These are phyloP conservation scores for Parnassius smintheus DNA, from an alignment of 2,888 invertebrate species.

Conservation along the genomic window DNA sequence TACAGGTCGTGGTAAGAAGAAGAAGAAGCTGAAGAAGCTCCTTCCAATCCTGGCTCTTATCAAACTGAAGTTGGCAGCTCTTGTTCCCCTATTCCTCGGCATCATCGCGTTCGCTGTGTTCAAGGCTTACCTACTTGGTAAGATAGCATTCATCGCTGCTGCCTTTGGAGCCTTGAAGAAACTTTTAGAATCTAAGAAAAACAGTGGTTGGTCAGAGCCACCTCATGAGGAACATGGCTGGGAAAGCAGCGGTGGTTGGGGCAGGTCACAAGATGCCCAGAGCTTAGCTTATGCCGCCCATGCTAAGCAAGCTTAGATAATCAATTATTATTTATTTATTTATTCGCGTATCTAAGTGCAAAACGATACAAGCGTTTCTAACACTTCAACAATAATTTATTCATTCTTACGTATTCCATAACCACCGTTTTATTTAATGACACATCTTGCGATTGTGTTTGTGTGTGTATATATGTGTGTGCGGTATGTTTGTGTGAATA, in stretches of 20 bases:
- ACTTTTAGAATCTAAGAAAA: slow-evolving; percentile 86
- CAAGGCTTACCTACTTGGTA: slow-evolving; percentile 91
- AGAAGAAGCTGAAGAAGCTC: slow-evolving; percentile 88
- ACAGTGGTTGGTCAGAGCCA: slow-evolving; percentile 85
- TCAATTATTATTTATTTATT: slow-evolving; percentile 31
- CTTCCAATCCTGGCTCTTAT: slow-evolving; percentile 88
- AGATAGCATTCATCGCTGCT: slow-evolving; percentile 90
- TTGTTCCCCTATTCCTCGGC: slow-evolving; percentile 88
- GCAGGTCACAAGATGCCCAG: slow-evolving; percentile 84
- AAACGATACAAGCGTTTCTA: slow-evolving; percentile 35
- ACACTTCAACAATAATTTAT: slow-evolving; percentile 30
- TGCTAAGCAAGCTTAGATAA: slow-evolving; percentile 60
- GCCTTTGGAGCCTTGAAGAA: slow-evolving; percentile 85
- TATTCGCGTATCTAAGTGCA: slow-evolving; percentile 24
- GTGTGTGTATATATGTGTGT: slow-evolving; percentile 28
- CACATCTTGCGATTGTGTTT: slow-evolving; percentile 35
- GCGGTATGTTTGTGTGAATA: slow-evolving; percentile 36
- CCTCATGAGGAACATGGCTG: slow-evolving; percentile 80
- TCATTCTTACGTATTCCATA: slow-evolving; percentile 37
- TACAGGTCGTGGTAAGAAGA: slow-evolving; percentile 88
- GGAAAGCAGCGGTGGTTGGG: slow-evolving; percentile 81
- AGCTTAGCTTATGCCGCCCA: slow-evolving; percentile 86
- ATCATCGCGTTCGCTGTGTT: slow-evolving; percentile 89
- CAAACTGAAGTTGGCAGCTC: slow-evolving; percentile 88
- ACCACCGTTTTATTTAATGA: slow-evolving; percentile 48